Evolutionary conservation across 2,888 invertebrate species (phyloP).

Genomic region (Masnerella sp.): DNA sequence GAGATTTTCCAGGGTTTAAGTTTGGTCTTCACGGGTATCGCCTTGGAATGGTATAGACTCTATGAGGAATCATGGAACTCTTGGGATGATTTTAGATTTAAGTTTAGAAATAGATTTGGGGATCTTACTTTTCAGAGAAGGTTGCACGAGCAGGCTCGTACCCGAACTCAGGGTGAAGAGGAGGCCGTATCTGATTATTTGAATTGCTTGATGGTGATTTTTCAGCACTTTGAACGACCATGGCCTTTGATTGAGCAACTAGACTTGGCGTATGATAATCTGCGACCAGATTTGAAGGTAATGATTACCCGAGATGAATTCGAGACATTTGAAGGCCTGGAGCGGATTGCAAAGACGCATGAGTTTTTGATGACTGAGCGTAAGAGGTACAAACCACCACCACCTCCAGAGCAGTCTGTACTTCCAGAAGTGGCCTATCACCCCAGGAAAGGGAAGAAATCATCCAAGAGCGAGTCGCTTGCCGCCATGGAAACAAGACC

Average conservation of each 20-base stretch:
- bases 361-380: constrained; percentile 7
- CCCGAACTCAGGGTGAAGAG: constrained; percentile 19
- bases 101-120: constrained; percentile 15
- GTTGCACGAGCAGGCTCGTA: constrained; percentile 7
- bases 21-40: constrained; percentile 3
- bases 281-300: constrained; percentile 10
- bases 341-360: not conserved
- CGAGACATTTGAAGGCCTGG: constrained; percentile 8
- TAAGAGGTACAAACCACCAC: constrained; percentile 22
- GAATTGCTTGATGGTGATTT: constrained; percentile 9
- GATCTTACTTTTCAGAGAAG: constrained; percentile 2
- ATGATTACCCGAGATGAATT: constrained; percentile 26
- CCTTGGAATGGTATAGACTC: constrained; percentile 26
- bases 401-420: constrained; percentile 1
- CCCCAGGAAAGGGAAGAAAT: not conserved
- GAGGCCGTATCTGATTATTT: constrained; percentile 12
- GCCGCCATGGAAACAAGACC: not conserved
- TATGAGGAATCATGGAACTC: not conserved
- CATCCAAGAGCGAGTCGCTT: not conserved
- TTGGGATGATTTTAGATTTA: constrained; percentile 11
- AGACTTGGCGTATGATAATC: constrained; percentile 28
- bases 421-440: constrained; percentile 17
- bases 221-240: not conserved
- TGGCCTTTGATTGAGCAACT: constrained; percentile 15
- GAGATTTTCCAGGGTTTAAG: constrained; percentile 18